Evolutionary conservation across 2,797 vertebrate species (phyloP).

Genomic region (Urosaurus nigricauda): DNA sequence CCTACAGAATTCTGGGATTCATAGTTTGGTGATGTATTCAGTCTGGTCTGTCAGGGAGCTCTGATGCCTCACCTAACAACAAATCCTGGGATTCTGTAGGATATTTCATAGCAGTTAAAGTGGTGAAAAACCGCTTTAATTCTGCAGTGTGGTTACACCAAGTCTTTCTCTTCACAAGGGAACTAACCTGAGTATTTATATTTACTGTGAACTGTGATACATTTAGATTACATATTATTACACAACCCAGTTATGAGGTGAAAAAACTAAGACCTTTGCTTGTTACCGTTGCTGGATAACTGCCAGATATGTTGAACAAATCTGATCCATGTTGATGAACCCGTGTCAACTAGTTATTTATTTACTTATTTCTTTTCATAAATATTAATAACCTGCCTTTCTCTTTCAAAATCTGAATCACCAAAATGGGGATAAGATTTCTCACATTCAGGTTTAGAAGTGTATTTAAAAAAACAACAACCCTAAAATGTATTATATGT

Average conservation of each 20-base stretch:
- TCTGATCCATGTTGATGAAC: neutral
- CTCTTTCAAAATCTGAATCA: neutral
- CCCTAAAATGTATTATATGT: neutral
- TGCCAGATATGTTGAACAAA: neutral
- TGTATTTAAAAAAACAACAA: neutral
- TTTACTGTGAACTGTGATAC: neutral
- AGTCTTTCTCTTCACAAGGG: neutral
- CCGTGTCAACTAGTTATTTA: neutral
- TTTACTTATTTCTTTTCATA: neutral
- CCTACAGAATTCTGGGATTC: too few species aligned
- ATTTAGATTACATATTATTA: neutral
- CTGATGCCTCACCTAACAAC: too few species aligned
- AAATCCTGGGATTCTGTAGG: too few species aligned
- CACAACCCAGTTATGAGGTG: neutral
- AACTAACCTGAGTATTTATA: neutral
- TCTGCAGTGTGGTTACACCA: too few species aligned
- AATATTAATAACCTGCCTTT: neutral
- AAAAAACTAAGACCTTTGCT: neutral
- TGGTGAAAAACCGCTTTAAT: too few species aligned
- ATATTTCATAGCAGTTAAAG: too few species aligned
- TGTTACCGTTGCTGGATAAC: neutral
- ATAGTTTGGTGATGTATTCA: too few species aligned
- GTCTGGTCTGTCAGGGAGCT: too few species aligned
- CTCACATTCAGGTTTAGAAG: neutral
- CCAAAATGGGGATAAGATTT: neutral